Evolutionary conservation across 2,888 invertebrate genomes (phyloP), one percentile per base, ranked within the genome.

Genomic region (Spialia ferax): DNA sequence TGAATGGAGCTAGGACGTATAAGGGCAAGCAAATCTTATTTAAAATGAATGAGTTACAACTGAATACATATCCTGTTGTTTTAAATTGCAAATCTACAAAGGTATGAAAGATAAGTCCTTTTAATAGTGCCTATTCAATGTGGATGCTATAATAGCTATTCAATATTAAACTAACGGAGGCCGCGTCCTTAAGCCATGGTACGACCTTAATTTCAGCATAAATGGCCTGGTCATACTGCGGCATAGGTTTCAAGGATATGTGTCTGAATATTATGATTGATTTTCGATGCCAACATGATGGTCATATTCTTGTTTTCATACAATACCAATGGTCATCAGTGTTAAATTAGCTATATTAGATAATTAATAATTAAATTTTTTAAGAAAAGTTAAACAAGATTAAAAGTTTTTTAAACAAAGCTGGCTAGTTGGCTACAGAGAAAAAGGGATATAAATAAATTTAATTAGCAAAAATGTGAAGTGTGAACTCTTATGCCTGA

Each of bases 91-190:
- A 59, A 59, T 59, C 8, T 26, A 18, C 15, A 45, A n/a, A 1
- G 6, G 26, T 15, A 23, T 59, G 22, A 18, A 42, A 15, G 26
- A 18, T 2, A 42, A 3, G 45, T 45, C 45, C n/a, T 50, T 23
- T 45, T 60, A 45, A 29, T 11, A 18, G 11, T 13, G 11, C 13
- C 38, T 26, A 60, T 60, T 38, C 38, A 38, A n/a, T 45, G 59
- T 60, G 15, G 3, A 42, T n/a, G n/a, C 29, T 29, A 42, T 23
- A 54, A 63, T 54, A 54, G 62, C 45, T 38, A 62, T 62, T 61
- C 23, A 54, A 62, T 3, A 23, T 22, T 50, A 61, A 2, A 35
- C 18, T 32, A 18, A 55, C 11, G 20, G 29, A 55, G 55, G 55
- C 32, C 18, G 18, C 11, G 50, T 50, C 61, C 50, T 50, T 20